Conservation (phyloP, 1,140 invertebrate species). For the Lasioglossum albipes region DNA sequence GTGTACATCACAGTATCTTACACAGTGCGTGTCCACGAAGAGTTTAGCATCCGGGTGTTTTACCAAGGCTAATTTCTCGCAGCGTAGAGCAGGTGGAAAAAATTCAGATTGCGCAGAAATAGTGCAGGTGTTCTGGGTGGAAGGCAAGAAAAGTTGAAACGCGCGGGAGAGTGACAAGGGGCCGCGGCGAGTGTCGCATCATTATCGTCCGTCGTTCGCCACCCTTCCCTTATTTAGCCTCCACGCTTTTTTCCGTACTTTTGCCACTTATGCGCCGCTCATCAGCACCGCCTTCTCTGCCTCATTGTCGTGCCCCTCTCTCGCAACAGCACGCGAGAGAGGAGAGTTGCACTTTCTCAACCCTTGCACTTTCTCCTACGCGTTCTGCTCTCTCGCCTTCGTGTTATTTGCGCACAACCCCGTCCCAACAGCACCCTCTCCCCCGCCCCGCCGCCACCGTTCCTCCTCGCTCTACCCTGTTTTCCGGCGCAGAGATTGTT, state of each 20-base stretch:
- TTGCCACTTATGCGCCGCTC: slow-evolving; percentile 9
- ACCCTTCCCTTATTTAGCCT: slow-evolving; percentile 16
- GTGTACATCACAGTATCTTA: too few relatives aligned
- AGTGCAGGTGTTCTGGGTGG: not conserved
- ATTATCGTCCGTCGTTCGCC: slow-evolving; percentile 17
- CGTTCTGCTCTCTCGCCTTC: not conserved
- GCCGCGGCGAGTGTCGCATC: not conserved
- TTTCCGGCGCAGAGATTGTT: slow-evolving; percentile 42
- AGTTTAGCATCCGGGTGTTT: too few relatives aligned
- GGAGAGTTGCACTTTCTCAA: not conserved
- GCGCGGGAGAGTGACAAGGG: not conserved
- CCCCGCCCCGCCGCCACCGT: not conserved
- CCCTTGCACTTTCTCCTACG: slow-evolving; percentile 45
- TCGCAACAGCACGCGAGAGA: too few relatives aligned
- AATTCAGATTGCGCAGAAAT: too few relatives aligned
- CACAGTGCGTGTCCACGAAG: too few relatives aligned
- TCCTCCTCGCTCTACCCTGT: not conserved
- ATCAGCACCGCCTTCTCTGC: not conserved
- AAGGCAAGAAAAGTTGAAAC: not conserved
- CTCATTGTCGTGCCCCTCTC: not conserved
- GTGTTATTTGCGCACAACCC: not conserved
- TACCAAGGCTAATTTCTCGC: too few relatives aligned
- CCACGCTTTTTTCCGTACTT: slow-evolving; percentile 19
- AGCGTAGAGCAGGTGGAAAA: too few relatives aligned
- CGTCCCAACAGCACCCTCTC: not conserved